Conservation (phyloP, 2,113 vertebrate genomes). For the Xenopus laevis region DNA sequence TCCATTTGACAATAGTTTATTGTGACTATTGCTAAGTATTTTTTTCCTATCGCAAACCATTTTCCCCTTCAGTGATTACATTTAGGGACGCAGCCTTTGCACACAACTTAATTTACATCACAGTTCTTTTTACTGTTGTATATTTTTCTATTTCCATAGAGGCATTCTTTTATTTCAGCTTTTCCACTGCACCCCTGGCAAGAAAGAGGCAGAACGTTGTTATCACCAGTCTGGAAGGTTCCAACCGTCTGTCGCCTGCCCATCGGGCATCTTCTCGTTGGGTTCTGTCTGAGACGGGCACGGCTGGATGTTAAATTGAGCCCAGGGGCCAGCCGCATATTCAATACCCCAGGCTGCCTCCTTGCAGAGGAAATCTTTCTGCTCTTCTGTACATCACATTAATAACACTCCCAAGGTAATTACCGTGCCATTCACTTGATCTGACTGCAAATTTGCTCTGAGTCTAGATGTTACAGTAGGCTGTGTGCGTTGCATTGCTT, state of each 20-base stretch:
- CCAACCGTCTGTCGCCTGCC: neutral
- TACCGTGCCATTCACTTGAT: too few species aligned
- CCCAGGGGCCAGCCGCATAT: neutral
- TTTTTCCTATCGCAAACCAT: too few species aligned
- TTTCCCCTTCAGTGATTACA: neutral
- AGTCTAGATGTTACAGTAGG: too few species aligned
- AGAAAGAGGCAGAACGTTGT: constrained; percentile 7
- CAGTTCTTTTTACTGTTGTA: neutral
- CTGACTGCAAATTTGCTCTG: too few species aligned
- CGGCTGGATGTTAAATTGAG: neutral
- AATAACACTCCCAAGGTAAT: too few species aligned
- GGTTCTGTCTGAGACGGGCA: neutral
- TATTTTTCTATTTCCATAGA: neutral
- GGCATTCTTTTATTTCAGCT: neutral
- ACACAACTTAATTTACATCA: neutral
- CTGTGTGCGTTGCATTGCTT: too few species aligned
- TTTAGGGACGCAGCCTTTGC: neutral
- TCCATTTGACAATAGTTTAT: too few species aligned
- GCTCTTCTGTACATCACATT: too few species aligned
- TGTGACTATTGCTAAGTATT: too few species aligned
- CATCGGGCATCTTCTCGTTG: neutral
- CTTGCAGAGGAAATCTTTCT: too few species aligned
- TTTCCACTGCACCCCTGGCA: constrained; percentile 13
- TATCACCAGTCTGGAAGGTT: neutral
- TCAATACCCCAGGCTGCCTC: too few species aligned